Evolutionary conservation across 2,113 vertebrate genomes (phyloP).

Genomic region (Lathamus discolor): DNA sequence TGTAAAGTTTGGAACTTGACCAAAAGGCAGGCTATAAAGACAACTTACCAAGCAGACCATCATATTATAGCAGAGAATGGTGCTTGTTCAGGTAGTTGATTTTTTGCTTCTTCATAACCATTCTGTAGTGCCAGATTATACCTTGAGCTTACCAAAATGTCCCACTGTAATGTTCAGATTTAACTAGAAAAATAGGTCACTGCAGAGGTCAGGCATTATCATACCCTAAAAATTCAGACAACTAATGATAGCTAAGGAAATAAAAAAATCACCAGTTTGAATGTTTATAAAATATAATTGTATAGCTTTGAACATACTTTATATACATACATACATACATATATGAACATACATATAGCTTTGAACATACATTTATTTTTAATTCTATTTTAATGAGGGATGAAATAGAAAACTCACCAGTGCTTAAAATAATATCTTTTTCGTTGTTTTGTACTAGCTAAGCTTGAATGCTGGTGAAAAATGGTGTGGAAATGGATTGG

Average conservation of each 20-base stretch:
- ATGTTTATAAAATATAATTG: background rate
- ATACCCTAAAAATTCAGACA: background rate
- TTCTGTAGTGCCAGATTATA: background rate
- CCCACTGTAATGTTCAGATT: background rate
- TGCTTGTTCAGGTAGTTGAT: background rate
- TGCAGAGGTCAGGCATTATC: background rate
- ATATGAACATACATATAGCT: too few species aligned
- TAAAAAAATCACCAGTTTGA: background rate
- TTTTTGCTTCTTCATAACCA: background rate
- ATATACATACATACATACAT: too few species aligned
- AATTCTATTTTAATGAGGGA: slow-evolving; percentile 43
- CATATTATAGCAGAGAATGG: background rate
- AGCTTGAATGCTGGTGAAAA: background rate
- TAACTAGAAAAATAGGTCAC: background rate
- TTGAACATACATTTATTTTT: background rate
- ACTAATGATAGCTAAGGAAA: background rate
- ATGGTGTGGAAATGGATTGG: background rate
- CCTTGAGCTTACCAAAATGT: background rate
- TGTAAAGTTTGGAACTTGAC: background rate
- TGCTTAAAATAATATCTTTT: slow-evolving; percentile 14
- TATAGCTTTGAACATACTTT: background rate
- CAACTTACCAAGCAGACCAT: background rate
- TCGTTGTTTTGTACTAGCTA: background rate
- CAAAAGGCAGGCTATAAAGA: background rate
- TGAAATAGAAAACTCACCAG: slow-evolving; percentile 35